Evolutionary conservation across 2,888 invertebrate genomes (phyloP), one percentile per base, ranked within the genome.

Genomic region (Hyppa rectilinea): DNA sequence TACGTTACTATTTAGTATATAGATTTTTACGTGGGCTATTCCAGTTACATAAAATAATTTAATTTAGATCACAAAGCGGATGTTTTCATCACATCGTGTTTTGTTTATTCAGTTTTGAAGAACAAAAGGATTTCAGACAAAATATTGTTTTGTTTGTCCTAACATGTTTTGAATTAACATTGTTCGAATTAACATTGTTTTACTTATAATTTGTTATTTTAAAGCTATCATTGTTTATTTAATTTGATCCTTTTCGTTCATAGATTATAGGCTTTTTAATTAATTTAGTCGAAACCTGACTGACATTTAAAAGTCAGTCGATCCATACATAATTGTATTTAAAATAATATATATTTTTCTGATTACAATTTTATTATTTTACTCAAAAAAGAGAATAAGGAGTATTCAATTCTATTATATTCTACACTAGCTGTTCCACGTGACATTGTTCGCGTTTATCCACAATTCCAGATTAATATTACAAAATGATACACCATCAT

Each of bases 51-150:
- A n/a, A 52, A 58, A 5, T 26, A 47, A 52, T 52, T 69, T 45
- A 52, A 49, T 72, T 49, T 12, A 50, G 31, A 61, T 47, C 45
- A 52, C 34, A 52, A 58, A 75, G 47, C 38, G 60, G 49, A 73
- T 61, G 49, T 61, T 74, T 26, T 29, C 20, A 34, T 23, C 34
- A 56, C n/a, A 55, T n/a, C 47, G 4, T 55, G 74, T 26, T 38
- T 36, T 50, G 12, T 40, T 75, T 49, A 55, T 58, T 45, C 49
- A 29, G 14, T 40, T 61, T 68, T 34, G 17, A 49, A 67, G 31
- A 60, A 74, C 67, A 68, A 74, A 75, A 17, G 26, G n/a, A 14
- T 61, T 56, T 23, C 14, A 26, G 36, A 60, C 43, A 55, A 60
- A 40, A 40, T 29, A 58, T 47, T 71, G 23, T 60, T 72, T 29